Evolutionary conservation across 2,888 invertebrate species (phyloP), one percentile per base, ranked within the genome.

Genomic region (Leptinotarsa peninsularis): DNA sequence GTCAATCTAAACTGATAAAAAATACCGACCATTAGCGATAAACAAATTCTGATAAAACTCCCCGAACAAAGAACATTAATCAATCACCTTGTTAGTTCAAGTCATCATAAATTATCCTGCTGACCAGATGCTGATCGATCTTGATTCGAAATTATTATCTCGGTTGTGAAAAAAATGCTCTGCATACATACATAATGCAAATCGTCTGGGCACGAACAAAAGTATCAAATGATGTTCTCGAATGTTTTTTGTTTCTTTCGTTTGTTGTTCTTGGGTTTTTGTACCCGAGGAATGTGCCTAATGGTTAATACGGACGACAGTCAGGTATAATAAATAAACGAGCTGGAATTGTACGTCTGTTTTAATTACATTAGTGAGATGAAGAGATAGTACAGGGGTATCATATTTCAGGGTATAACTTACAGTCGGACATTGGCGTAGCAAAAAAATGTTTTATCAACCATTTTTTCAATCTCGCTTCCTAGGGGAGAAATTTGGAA

Each of bases 321-420:
- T 76, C 83, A 82, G 82, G 83, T 82, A 83, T 84, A 85, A 86
- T 86, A 86, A 86, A 86, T 85, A 85, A 85, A 82, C 80, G 80
- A 82, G 81, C 83, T 83, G 82, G 84, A 85, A 85, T 85, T 85
- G 84, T 85, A 86, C 85, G 87, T 86, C 87, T 82, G 83, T 85
- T 87, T 87, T 87, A 87, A 87, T 87, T 87, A 87, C 86, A 84
- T 85, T 86, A 84, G 84, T 85, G 83, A 85, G 86, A 87, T 86
- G 86, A 84, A 83, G 84, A 87, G 87, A 87, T 86, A 86, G 85
- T 79, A 74, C 67, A 77, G 82, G 80, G 79, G 83, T 84, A 86
- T 85, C 85, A 84, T 85, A 84, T 85, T 83, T 85, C 85, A 85
- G 82, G 79, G 80, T 81, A 74, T 66, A 67, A 66, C 74, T 69